phyloP scores from a whole-genome alignment of 2,797 vertebrate species.

The Coendou prehensilis region DNA sequence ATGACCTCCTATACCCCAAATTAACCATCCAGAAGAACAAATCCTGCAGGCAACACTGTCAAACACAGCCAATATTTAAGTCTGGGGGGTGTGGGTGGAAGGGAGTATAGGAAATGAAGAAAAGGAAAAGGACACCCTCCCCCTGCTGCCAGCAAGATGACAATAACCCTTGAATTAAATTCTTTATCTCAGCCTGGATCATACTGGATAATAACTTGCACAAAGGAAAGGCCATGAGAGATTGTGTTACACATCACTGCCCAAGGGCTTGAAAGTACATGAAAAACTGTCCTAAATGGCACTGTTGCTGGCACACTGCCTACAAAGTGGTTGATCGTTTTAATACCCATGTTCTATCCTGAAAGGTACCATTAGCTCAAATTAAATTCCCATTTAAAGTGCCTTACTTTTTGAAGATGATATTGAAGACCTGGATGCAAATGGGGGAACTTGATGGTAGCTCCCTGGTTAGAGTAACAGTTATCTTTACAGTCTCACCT shows the following conservation, averaged over 20 bases:
- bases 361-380: background rate
- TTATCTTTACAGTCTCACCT: conserved; percentile 83
- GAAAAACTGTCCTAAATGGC: background rate
- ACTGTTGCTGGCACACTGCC: background rate
- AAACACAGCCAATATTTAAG: background rate
- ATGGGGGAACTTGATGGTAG: conserved; percentile 81
- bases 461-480: conserved; percentile 77
- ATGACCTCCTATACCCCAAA: background rate
- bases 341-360: background rate
- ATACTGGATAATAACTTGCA: background rate
- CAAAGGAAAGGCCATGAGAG: background rate
- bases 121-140: background rate
- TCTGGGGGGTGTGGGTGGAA: background rate
- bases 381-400: background rate
- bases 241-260: accelerated
- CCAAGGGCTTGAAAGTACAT: no score
- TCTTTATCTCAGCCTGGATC: background rate
- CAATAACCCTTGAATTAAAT: background rate
- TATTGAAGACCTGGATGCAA: conserved; percentile 86
- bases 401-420: conserved; percentile 87
- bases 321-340: background rate
- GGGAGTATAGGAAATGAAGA: background rate
- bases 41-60: background rate
- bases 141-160: background rate
- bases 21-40: background rate